These are phyloP conservation scores for Hoplodrina ambigua DNA, from an alignment of 2,888 invertebrate species.

Conservation along the genomic window DNA sequence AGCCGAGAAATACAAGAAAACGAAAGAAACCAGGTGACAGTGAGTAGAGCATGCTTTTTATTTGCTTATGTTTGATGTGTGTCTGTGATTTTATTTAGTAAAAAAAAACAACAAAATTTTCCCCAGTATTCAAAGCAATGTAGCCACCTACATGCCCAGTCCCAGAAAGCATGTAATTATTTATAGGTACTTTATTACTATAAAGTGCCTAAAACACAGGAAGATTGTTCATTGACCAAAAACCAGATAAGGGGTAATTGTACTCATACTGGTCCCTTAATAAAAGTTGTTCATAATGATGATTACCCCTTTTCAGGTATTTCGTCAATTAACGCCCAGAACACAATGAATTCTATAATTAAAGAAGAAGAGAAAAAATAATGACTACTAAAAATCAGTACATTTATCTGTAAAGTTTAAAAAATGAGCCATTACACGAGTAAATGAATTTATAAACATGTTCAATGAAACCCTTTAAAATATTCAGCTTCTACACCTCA, in stretches of 20 bases:
- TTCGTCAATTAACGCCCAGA: no score
- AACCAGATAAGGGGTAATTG: no score
- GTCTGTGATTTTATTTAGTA: slow-evolving; percentile 4
- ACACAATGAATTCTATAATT: no score
- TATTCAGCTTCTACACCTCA: not conserved
- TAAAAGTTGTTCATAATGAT: no score
- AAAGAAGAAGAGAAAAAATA: not conserved
- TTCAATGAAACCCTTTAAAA: not conserved
- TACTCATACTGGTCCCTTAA: no score
- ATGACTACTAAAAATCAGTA: not conserved
- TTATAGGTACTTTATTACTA: no score
- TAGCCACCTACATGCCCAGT: not conserved
- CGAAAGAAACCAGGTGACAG: slow-evolving; percentile 93
- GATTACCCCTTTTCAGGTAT: no score
- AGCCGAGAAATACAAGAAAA: slow-evolving; percentile 90
- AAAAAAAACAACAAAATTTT: not conserved
- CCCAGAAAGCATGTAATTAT: no score
- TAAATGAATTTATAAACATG: not conserved
- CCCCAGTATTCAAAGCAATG: not conserved
- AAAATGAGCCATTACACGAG: no score
- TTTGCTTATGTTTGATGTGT: slow-evolving; percentile 29
- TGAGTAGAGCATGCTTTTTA: slow-evolving; percentile 75
- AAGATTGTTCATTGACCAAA: no score
- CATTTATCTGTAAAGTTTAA: not conserved
- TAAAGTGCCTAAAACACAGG: no score